phyloP scores from a whole-genome alignment of 2,888 invertebrate genomes.

The Tenthredo amoena region DNA sequence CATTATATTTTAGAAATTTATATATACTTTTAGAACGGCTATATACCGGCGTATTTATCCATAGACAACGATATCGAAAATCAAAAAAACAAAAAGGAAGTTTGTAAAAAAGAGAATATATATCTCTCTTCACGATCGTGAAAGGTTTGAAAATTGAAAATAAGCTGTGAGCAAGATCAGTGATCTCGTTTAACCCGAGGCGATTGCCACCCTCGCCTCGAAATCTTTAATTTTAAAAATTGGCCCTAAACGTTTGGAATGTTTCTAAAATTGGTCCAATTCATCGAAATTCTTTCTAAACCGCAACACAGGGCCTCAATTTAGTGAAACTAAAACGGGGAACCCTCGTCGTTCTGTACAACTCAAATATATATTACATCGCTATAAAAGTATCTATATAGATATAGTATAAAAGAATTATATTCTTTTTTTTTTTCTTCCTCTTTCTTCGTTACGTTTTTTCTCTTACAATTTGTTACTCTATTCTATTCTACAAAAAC shows the following conservation, averaged over 20 bases:
- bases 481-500: neutral
- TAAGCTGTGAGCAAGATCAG: slow-evolving; percentile 10
- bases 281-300: slow-evolving; percentile 11
- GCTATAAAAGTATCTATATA: neutral
- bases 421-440: neutral
- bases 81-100: neutral
- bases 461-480: neutral
- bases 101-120: neutral
- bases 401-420: neutral
- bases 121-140: slow-evolving; percentile 17
- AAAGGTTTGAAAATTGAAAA: slow-evolving; percentile 5
- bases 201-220: slow-evolving; percentile 37
- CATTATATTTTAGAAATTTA: neutral
- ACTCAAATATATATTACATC: neutral
- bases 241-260: slow-evolving; percentile 46
- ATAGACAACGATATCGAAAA: neutral
- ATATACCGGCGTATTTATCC: neutral
- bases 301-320: neutral
- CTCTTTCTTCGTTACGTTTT: neutral
- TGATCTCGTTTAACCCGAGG: slow-evolving; percentile 23
- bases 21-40: neutral
- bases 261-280: slow-evolving; percentile 31
- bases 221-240: slow-evolving; percentile 38
- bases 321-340: neutral
- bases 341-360: neutral